Evolutionary conservation across 2,113 vertebrate species (phyloP).

Genomic region (Chaetorhynchus papuensis): DNA sequence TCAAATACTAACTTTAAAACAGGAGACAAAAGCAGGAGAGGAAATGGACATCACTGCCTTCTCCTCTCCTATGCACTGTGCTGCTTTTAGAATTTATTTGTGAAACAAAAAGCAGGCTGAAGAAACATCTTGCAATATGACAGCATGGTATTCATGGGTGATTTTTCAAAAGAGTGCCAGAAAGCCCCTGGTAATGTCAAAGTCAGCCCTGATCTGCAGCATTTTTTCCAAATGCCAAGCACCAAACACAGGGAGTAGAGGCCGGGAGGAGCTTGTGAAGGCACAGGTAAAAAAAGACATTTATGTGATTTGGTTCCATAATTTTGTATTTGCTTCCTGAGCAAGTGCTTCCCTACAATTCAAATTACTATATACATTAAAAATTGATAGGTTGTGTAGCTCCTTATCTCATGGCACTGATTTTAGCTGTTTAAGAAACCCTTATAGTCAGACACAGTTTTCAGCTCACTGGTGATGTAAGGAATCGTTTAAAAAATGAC

Average conservation of each 20-base stretch:
- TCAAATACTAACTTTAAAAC: neutral
- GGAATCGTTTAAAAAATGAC: neutral
- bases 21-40: neutral
- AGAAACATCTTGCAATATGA: neutral
- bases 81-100: neutral
- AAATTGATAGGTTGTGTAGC: neutral
- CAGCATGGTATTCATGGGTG: neutral
- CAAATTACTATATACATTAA: neutral
- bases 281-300: neutral
- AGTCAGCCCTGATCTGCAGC: neutral
- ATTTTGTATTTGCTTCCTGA: neutral
- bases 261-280: neutral
- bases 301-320: neutral
- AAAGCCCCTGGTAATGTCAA: neutral
- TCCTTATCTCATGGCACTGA: neutral
- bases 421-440: neutral
- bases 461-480: neutral
- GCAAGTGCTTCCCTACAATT: neutral
- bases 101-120: neutral
- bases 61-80: neutral
- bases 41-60: neutral
- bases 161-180: neutral
- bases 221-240: neutral
- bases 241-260: neutral
- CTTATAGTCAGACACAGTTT: neutral